Evolutionary conservation across 2,113 vertebrate species (phyloP).

Genomic region (Pitta sordida): DNA sequence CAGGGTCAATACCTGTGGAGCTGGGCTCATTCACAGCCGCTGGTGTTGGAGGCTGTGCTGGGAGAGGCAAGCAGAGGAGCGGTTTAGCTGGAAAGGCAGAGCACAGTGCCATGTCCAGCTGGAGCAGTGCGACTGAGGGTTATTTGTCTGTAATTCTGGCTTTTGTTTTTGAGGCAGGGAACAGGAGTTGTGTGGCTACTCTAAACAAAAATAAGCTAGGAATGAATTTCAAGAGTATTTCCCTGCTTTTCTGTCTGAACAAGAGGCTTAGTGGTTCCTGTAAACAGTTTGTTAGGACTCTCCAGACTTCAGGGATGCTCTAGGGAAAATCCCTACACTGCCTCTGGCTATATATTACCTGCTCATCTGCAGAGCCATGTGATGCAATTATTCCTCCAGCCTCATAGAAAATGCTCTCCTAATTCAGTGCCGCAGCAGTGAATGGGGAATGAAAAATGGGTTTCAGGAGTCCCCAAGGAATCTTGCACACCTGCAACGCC

Average conservation of each 20-base stretch:
- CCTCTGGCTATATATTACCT: not conserved
- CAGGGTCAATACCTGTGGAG: not conserved
- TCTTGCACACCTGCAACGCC: not conserved
- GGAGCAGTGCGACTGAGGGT: not conserved
- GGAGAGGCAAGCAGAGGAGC: not conserved
- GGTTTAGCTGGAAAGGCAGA: not conserved
- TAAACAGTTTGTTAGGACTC: not conserved
- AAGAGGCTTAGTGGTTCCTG: not conserved
- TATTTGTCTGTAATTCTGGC: not conserved
- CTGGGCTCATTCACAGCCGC: not conserved
- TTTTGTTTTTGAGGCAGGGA: conserved; percentile 1
- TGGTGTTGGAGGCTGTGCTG: not conserved
- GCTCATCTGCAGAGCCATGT: not conserved
- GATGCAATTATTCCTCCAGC: not conserved
- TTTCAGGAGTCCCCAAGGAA: not conserved
- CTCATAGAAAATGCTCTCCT: not conserved
- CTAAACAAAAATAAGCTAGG: not conserved
- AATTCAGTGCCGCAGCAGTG: not conserved
- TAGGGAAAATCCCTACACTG: not conserved
- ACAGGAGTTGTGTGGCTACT: not conserved
- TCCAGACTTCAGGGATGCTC: not conserved
- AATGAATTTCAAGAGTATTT: not conserved
- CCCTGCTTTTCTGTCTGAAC: not conserved
- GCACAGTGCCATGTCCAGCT: not conserved
- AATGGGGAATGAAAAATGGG: not conserved